Percentiles rank a stretch among this genome's conserved stretches.
Evolutionary conservation across 2,888 invertebrate genomes (phyloP).

Genomic region (Leptinotarsa juncta): DNA sequence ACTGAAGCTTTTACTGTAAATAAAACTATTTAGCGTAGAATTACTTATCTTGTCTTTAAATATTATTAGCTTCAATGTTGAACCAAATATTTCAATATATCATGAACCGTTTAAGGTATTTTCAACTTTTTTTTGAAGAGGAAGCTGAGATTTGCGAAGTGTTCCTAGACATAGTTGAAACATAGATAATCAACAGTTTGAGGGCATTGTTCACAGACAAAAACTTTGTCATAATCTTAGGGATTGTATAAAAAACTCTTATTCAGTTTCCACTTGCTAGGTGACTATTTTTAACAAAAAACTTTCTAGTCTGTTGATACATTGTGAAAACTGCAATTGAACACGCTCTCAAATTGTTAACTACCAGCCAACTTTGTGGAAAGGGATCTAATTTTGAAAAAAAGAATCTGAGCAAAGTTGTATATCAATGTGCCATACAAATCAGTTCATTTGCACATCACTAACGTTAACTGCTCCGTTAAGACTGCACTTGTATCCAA

Average conservation of each 20-base stretch:
- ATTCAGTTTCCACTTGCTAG: too few relatives aligned
- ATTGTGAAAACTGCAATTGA: neutral
- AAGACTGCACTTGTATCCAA: conserved; percentile 59
- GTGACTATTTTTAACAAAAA: too few relatives aligned
- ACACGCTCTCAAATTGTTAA: neutral
- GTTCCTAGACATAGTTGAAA: conserved; percentile 31
- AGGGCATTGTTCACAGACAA: neutral
- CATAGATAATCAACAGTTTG: conserved; percentile 1
- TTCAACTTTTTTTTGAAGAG: conserved; percentile 45
- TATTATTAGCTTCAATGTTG: conserved; percentile 48
- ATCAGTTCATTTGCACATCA: conserved; percentile 45
- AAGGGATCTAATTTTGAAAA: conserved; percentile 28
- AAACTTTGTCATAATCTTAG: neutral
- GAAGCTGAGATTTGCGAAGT: conserved; percentile 50
- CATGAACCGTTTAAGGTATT: conserved; percentile 2
- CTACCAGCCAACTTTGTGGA: conserved; percentile 30
- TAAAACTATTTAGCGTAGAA: conserved; percentile 46
- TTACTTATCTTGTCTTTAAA: conserved; percentile 46
- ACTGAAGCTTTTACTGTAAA: conserved; percentile 58
- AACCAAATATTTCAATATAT: conserved; percentile 31
- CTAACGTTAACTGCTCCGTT: conserved; percentile 42
- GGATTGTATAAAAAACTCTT: too few relatives aligned
- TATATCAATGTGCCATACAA: conserved; percentile 45
- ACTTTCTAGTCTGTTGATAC: too few relatives aligned
- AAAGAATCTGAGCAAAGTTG: conserved; percentile 38